Percentiles rank a stretch among this genome's conserved stretches.
phyloP scores from a whole-genome alignment of 2,113 vertebrate genomes.

The Labeo rohita region DNA sequence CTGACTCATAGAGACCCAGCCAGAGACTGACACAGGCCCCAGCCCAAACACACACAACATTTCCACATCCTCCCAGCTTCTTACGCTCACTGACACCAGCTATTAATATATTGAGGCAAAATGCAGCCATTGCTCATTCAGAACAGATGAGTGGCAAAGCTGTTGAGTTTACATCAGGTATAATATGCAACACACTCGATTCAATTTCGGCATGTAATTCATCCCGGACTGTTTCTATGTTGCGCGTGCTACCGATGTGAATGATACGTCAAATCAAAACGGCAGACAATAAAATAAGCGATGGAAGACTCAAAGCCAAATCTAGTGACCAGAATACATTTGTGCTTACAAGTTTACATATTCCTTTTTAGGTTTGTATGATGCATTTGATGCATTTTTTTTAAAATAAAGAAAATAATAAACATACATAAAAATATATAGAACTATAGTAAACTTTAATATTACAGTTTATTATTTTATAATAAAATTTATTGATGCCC shows the following conservation, averaged over 20 bases:
- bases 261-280: background rate
- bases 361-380: no score
- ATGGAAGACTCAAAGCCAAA: no score
- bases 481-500: background rate
- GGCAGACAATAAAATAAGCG: no score
- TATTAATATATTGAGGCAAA: background rate
- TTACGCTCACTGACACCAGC: constrained; percentile 17
- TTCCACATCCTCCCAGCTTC: constrained; percentile 20
- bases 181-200: background rate
- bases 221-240: background rate
- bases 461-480: no score
- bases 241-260: background rate
- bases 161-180: background rate
- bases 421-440: no score
- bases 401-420: no score
- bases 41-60: constrained; percentile 49
- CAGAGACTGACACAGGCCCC: constrained; percentile 28
- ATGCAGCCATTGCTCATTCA: constrained; percentile 16
- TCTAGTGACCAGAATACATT: no score
- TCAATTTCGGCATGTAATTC: background rate
- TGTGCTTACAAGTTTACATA: no score
- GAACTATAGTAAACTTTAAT: no score
- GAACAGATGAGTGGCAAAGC: background rate
- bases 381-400: no score
- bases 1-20: constrained; percentile 48